Percentiles rank a stretch among this genome's conserved stretches.
phyloP scores from a whole-genome alignment of 1,140 invertebrate genomes.

The Drosophila kohkoa region DNA sequence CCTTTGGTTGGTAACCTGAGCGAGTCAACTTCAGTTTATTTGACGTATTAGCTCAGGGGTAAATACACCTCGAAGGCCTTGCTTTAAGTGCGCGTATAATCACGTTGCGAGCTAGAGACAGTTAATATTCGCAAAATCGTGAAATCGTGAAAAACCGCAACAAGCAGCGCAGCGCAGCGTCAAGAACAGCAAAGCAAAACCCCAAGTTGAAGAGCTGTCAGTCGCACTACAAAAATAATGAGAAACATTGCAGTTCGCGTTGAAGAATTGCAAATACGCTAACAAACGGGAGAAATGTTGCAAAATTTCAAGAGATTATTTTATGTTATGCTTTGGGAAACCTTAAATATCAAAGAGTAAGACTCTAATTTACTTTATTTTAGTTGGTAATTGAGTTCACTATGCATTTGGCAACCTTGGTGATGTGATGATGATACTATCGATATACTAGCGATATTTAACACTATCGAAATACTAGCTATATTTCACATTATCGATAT shows the following conservation, averaged over 20 bases:
- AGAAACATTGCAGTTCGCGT: not conserved
- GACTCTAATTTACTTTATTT: too few relatives aligned
- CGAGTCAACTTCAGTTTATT: not conserved
- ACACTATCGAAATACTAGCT: too few relatives aligned
- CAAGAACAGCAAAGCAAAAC: conserved; percentile 1
- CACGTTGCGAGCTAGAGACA: not conserved
- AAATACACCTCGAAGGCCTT: conserved; percentile 1
- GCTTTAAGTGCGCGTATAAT: not conserved
- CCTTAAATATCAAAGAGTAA: too few relatives aligned
- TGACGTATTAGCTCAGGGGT: conserved; percentile 2
- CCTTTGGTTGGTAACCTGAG: not conserved
- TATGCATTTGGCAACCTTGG: too few relatives aligned
- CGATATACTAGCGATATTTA: too few relatives aligned
- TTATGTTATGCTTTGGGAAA: not conserved
- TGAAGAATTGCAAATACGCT: not conserved
- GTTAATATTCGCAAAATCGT: conserved; percentile 1
- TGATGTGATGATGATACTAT: too few relatives aligned
- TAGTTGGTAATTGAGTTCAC: too few relatives aligned
- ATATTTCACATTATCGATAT: too few relatives aligned
- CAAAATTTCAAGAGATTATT: not conserved
- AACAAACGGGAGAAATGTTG: not conserved
- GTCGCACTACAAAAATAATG: not conserved
- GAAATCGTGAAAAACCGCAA: not conserved
- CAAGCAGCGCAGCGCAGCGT: not conserved
- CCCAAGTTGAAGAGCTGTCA: conserved; percentile 8